Conservation (phyloP, 2,888 invertebrate genomes). For the Pogonocherus hispidulus region DNA sequence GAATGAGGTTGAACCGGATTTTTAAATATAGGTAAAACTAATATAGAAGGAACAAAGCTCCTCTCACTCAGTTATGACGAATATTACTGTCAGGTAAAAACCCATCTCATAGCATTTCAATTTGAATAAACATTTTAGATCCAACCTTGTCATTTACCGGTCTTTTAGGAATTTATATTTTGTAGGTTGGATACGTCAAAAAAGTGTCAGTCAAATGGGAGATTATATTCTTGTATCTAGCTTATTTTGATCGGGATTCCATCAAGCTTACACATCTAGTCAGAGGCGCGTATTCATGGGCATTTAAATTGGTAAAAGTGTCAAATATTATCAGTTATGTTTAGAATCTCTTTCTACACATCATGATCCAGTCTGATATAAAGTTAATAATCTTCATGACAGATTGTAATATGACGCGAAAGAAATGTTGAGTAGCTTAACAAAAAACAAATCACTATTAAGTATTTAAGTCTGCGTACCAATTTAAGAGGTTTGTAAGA, state of each 20-base stretch:
- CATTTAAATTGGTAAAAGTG: background rate
- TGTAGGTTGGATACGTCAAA: slow-evolving; percentile 49
- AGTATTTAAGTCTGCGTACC: too few relatives aligned
- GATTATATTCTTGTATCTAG: slow-evolving; percentile 53
- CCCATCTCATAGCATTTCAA: background rate
- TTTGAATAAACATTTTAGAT: slow-evolving; percentile 10
- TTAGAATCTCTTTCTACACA: background rate
- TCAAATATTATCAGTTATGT: background rate
- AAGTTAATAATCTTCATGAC: too few relatives aligned
- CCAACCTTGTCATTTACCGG: slow-evolving; percentile 40
- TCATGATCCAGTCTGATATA: background rate
- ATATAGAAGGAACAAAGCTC: too few relatives aligned
- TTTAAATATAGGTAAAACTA: too few relatives aligned
- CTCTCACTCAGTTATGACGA: too few relatives aligned
- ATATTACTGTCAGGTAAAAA: background rate
- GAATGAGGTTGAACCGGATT: too few relatives aligned
- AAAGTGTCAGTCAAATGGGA: slow-evolving; percentile 56
- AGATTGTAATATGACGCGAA: too few relatives aligned
- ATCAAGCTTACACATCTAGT: slow-evolving; percentile 36
- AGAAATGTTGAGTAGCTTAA: too few relatives aligned
- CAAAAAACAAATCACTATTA: too few relatives aligned
- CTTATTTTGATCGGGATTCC: slow-evolving; percentile 53
- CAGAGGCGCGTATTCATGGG: slow-evolving; percentile 30
- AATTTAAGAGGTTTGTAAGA: too few relatives aligned
- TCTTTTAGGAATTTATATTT: slow-evolving; percentile 44